Conservation (phyloP, 2,797 vertebrate species). For the Gorsachius magnificus region DNA sequence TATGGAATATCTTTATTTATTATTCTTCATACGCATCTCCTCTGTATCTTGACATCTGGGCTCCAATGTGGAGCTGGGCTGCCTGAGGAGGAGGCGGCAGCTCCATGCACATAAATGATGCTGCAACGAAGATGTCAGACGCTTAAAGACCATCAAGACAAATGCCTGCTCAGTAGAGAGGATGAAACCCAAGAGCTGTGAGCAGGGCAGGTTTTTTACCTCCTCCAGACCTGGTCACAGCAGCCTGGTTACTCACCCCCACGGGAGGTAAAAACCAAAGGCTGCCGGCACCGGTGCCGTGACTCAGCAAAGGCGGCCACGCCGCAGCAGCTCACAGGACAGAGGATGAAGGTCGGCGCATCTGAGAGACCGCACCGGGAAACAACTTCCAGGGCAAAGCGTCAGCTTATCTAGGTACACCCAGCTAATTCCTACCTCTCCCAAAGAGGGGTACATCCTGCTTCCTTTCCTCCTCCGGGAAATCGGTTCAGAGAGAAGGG, state of each 20-base stretch:
- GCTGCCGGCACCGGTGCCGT: neutral
- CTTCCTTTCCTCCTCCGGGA: neutral
- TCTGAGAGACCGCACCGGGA: neutral
- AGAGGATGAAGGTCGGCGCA: neutral
- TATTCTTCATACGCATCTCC: neutral
- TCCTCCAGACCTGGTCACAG: neutral
- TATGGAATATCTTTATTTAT: slow-evolving; percentile 1
- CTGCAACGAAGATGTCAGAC: neutral
- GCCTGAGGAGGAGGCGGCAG: accelerated
- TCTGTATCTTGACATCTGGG: neutral
- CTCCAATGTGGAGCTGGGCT: accelerated
- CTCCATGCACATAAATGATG: neutral
- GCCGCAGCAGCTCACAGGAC: neutral
- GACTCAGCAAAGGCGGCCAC: neutral
- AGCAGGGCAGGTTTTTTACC: neutral
- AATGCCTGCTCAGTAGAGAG: neutral
- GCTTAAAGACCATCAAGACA: neutral
- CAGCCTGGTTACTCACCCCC: neutral
- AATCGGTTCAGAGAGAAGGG: neutral
- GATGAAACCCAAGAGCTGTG: neutral
- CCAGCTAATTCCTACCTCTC: neutral
- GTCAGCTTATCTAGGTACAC: neutral
- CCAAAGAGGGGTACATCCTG: accelerated
- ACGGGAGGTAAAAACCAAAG: neutral
- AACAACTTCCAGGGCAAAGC: neutral